These are phyloP conservation scores for Malaclemys terrapin DNA, from an alignment of 2,113 vertebrate genomes.

Conservation along the genomic window DNA sequence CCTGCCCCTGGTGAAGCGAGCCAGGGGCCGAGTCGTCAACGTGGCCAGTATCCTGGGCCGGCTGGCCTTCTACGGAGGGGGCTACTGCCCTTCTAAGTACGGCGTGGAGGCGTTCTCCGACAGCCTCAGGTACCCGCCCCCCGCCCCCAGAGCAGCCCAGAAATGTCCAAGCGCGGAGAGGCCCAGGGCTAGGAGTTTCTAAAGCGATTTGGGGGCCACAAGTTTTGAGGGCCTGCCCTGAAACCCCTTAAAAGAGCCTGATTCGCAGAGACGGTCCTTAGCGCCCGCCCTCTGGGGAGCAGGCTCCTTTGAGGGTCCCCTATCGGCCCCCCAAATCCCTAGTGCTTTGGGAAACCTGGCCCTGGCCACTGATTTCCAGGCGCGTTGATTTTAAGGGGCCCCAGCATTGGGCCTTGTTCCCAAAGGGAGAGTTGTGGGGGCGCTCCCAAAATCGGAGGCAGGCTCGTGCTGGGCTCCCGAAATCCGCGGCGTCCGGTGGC, in stretches of 20 bases:
- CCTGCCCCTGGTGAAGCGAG: slow-evolving; percentile 82
- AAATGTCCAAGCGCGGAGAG: no score
- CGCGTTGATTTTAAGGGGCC: background rate
- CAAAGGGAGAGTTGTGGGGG: background rate
- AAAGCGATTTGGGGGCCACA: background rate
- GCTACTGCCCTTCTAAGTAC: slow-evolving; percentile 83
- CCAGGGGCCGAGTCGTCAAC: slow-evolving; percentile 82
- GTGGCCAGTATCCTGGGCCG: slow-evolving; percentile 81
- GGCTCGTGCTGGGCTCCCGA: background rate
- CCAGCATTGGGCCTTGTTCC: background rate
- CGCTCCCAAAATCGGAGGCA: background rate
- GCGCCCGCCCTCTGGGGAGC: background rate
- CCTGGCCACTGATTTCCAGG: background rate
- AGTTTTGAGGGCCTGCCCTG: background rate
- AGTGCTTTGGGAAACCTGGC: background rate
- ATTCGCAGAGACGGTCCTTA: background rate
- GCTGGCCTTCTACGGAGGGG: slow-evolving; percentile 76
- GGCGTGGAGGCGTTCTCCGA: slow-evolving; percentile 87
- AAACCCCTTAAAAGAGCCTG: background rate
- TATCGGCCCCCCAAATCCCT: background rate
- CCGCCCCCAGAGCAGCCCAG: no score
- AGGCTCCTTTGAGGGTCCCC: background rate
- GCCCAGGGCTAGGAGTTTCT: background rate
- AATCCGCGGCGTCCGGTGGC: background rate
- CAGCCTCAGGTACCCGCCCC: slow-evolving; percentile 77